Base-by-base conservation (phyloP, 2,888 invertebrate genomes). In the Folsomia candida region DNA sequence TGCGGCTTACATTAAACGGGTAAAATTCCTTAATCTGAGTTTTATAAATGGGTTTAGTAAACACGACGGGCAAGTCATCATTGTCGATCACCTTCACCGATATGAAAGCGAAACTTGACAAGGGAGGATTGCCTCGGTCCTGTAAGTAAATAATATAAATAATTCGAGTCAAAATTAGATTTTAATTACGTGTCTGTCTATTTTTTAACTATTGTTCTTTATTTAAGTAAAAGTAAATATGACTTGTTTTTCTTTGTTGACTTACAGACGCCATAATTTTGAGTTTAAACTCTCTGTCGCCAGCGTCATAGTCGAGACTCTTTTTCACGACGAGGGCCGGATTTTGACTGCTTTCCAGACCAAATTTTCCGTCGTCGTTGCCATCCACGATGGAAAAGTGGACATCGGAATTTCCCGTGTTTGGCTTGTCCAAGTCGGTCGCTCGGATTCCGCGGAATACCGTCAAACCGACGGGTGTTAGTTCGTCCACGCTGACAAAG, bases 381-480 rank as follows among this genome's bases (percentile, higher is more conserved):
- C 91, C 91, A 25, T 87, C 86, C 14, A 87, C 85, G 81, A 93
- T 90, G 80, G 89, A 89, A 84, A 92, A 92, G 81, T 92, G 90
- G 26, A 93, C 88, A 79, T 93, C 92, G 0, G 93, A 93, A 84
- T 93, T 93, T 0, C 91, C 92, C 0, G 91, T 93, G 83, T 93
- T 92, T 0, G 93, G 93, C 82, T 92, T 92, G 83, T 93, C 93
- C 3, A 90, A 87, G 83, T 93, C 93, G 61, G 89, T 87, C 0
- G 93, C 93, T 65, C 88, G 88, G 76, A 94, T 91, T 18, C 90
- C 90, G 59, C 90, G 88, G 83, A 91, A 93, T 77, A 94, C 88
- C 27, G 91, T 92, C 72, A 92, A 85, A 90, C 90, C 90, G 77
- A 88, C 86, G 51, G 92, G 90, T 2, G 92, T 92, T 24, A 91